Evolutionary conservation across 2,888 invertebrate species (phyloP).

Genomic region (Carpatolechia fugitivella): DNA sequence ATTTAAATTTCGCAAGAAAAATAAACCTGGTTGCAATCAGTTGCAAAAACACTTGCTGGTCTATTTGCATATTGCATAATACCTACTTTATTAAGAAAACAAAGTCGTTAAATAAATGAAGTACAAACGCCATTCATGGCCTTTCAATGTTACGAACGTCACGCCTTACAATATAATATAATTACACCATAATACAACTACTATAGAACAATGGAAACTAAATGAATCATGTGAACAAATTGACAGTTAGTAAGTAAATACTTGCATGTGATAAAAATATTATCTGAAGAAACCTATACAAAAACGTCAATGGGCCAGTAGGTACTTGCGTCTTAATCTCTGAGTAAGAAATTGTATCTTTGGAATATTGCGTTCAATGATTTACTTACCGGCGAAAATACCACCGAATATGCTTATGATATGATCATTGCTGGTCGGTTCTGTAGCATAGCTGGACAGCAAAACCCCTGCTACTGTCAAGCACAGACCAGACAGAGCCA

Average conservation of each 20-base stretch:
- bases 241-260: not conserved
- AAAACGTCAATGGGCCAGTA: too few relatives aligned
- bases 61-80: too few relatives aligned
- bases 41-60: not conserved
- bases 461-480: constrained; percentile 79
- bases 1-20: not conserved
- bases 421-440: constrained; percentile 62
- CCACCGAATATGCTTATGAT: constrained; percentile 74
- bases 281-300: too few relatives aligned
- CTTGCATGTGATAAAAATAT: not conserved
- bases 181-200: not conserved
- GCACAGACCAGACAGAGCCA: constrained; percentile 78
- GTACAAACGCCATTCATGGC: not conserved
- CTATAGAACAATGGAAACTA: not conserved
- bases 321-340: too few relatives aligned
- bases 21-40: not conserved
- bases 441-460: constrained; percentile 71
- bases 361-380: too few relatives aligned
- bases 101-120: not conserved
- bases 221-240: not conserved
- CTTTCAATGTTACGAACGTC: not conserved
- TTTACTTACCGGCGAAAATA: constrained; percentile 67
- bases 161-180: too few relatives aligned
- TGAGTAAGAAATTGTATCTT: too few relatives aligned
- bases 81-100: not conserved